These are phyloP conservation scores for Archips crataeganus DNA, from an alignment of 2,888 invertebrate genomes.

Conservation along the genomic window DNA sequence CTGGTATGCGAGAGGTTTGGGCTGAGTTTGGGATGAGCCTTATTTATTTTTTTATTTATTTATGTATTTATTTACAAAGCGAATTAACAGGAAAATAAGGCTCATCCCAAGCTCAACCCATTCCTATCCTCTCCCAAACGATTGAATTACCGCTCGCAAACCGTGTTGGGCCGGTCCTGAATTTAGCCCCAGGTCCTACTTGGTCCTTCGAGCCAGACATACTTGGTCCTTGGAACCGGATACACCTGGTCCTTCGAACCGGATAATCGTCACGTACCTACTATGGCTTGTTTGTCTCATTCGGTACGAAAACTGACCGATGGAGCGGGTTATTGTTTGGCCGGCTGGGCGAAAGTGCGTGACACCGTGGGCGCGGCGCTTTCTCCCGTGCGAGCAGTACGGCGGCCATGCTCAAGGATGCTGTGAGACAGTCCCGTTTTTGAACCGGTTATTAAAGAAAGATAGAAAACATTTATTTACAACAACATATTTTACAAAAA, in stretches of 20 bases:
- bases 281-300: background rate
- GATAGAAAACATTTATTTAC: too few relatives aligned
- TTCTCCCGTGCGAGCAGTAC: slow-evolving; percentile 27
- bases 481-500: too few relatives aligned
- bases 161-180: too few relatives aligned
- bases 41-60: too few relatives aligned
- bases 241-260: background rate
- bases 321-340: background rate
- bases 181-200: background rate
- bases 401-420: slow-evolving; percentile 23
- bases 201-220: background rate
- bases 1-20: too few relatives aligned
- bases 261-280: background rate
- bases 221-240: background rate
- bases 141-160: too few relatives aligned
- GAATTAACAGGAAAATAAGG: too few relatives aligned
- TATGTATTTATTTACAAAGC: too few relatives aligned
- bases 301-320: background rate
- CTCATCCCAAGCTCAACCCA: too few relatives aligned
- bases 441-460: background rate
- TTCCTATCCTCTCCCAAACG: too few relatives aligned
- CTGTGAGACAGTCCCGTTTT: slow-evolving; percentile 18
- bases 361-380: slow-evolving; percentile 2
- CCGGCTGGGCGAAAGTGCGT: slow-evolving; percentile 6
- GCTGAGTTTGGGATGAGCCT: too few relatives aligned